Evolutionary conservation across 2,888 invertebrate species (phyloP), one percentile per base, ranked within the genome.

Genomic region (Opisthograptis luteolata): DNA sequence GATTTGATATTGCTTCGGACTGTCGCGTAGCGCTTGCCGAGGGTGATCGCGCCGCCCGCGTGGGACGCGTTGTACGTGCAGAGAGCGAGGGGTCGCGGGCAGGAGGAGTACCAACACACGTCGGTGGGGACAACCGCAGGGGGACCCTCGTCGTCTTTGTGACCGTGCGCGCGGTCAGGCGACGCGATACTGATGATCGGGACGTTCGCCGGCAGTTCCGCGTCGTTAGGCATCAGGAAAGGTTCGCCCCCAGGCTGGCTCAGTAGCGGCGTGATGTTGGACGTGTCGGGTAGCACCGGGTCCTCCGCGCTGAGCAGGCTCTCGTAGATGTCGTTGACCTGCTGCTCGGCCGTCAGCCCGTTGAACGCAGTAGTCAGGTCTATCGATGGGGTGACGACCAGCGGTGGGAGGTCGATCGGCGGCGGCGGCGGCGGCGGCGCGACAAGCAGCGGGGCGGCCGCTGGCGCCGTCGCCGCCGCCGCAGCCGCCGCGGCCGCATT

Each of bases 1-100:
- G 90, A 85, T 62, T 91, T 91, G 54, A 91, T 85, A 60, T 90
- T 86, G 63, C 84, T 85, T 37, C 91, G 82, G 20, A 91, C 90
- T 25, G 89, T 87, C 36, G 91, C 91, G 64, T 87, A 86, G 58
- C 80, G 79, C 58, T 88, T 89, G 34, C 92, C 91, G 60, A 93
- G 69, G 1, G 92, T 84, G 32, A 93, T 79, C 6, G 92, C 91
- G 57, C 92, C 88, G 35, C 93, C 93, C 30, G 93, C 87, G 69
- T 92, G 92, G 12, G 92, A 82, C 32, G 92, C 86, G 66, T 92
- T 91, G 68, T 88, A 92, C 4, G 92, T 91, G 65, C 92, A 92
- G 36, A 93, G 73, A 20, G 92, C 89, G 7, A 94, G 90, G 7
- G 93, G 92, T 53, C 94, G 92, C 52, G 93, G 92, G 50, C 92